Evolutionary conservation across 2,797 vertebrate genomes (phyloP).

Genomic region (Oreortyx pictus): DNA sequence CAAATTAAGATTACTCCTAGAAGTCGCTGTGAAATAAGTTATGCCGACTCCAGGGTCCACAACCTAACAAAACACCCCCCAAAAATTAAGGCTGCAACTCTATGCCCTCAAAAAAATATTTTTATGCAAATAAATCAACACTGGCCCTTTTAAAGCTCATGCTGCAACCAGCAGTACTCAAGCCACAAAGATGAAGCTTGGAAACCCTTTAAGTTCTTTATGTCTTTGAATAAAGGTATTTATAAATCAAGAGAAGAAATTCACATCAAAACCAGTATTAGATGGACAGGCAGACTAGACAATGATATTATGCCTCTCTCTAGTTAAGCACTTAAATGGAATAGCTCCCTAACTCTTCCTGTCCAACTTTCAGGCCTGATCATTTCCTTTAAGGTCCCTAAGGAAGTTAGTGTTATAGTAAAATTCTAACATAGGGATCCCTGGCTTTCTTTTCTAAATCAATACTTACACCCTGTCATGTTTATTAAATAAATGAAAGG

Average conservation of each 20-base stretch:
- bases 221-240: neutral
- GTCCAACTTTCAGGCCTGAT: neutral
- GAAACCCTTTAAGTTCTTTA: neutral
- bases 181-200: neutral
- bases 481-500: accelerated
- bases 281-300: neutral
- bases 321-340: neutral
- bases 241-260: neutral
- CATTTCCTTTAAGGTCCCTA: neutral
- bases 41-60: neutral
- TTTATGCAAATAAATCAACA: neutral
- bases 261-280: neutral
- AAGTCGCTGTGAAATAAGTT: neutral
- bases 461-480: accelerated
- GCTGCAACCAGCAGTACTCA: neutral
- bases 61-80: neutral
- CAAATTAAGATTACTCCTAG: neutral
- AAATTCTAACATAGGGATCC: neutral
- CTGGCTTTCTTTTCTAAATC: neutral
- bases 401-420: neutral
- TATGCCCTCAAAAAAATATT: neutral
- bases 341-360: neutral
- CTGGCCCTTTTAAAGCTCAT: neutral
- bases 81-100: neutral
- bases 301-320: neutral